Base-by-base conservation (phyloP, 2,113 vertebrate species). In the Odontophorus gujanensis region DNA sequence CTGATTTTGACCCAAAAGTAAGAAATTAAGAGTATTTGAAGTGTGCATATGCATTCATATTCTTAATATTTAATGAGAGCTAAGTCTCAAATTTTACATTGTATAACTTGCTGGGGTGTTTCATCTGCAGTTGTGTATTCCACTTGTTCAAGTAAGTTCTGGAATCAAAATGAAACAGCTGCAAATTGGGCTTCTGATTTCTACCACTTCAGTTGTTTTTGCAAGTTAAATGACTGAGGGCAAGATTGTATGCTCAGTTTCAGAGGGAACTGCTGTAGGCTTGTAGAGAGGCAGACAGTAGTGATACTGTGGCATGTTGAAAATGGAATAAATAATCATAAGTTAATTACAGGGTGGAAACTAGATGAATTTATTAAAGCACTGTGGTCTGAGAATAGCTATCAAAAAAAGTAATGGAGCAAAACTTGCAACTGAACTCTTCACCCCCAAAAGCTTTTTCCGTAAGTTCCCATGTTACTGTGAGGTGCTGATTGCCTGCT, bases 1-100 rank as follows among this genome's bases (percentile, higher is more conserved):
- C 99, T 47, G 99, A 99, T 91, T 99, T 98, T 94, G 99, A 99
- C 92, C 98, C 99, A 79, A 99, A 99, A 98, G 99, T 99, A 97
- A 98, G 98, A 80, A 89, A 78, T 92, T 82, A 20, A 65, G 11
- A 57, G 34, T 45, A 3, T 67, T 89, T 84, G 10, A 87, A 79
- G 11, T 42, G 28, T 34, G 26, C 55, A 8, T 69, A 20, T 51
- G 13, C 55, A 20, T 88, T 30, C 3, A 13, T 5, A 12, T 21
- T 26, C 24, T 8, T 72, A 40, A 22, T 67, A 59, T 45, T 67
- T 50, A 45, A 11, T 69, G 11, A 63, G 19, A 40, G 10, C 45
- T 68, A 50, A 86, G 57, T 51, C 10, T 63, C 71, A 9, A 9
- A 24, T 43, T 92, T 65, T 40, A 53, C 42, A 89, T 19, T 34